phyloP scores from a whole-genome alignment of 2,888 invertebrate species.

The Bembecia ichneumoniformis region DNA sequence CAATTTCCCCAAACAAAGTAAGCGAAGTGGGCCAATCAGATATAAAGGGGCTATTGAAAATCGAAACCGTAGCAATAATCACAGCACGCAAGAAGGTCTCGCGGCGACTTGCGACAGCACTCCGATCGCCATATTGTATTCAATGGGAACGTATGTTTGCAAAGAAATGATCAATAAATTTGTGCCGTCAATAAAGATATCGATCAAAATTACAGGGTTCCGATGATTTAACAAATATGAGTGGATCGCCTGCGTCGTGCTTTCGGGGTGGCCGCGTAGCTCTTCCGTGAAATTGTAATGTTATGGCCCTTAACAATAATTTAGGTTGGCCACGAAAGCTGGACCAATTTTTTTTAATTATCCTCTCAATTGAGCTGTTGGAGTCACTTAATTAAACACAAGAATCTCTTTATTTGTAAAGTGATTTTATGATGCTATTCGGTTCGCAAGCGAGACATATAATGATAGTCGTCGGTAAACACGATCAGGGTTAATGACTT shows the following conservation, averaged over 20 bases:
- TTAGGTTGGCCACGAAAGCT: slow-evolving; percentile 47
- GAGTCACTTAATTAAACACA: slow-evolving; percentile 47
- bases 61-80: slow-evolving; percentile 63
- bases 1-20: slow-evolving; percentile 46
- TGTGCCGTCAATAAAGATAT: slow-evolving; percentile 69
- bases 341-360: slow-evolving; percentile 61
- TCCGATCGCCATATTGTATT: slow-evolving; percentile 50
- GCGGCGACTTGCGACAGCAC: slow-evolving; percentile 49
- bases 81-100: slow-evolving; percentile 46
- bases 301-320: slow-evolving; percentile 57
- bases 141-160: slow-evolving; percentile 54
- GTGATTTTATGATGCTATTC: slow-evolving; percentile 41
- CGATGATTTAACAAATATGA: slow-evolving; percentile 70
- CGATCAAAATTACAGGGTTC: slow-evolving; percentile 72
- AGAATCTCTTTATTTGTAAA: slow-evolving; percentile 46
- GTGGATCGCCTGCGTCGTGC: slow-evolving; percentile 48
- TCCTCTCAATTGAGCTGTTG: slow-evolving; percentile 43
- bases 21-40: slow-evolving; percentile 62
- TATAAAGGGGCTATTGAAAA: slow-evolving; percentile 66
- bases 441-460: slow-evolving; percentile 22
- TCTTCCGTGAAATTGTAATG: slow-evolving; percentile 65
- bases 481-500: slow-evolving; percentile 45
- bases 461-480: slow-evolving; percentile 32
- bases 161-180: slow-evolving; percentile 70
- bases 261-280: slow-evolving; percentile 53